Conservation (phyloP, 2,113 vertebrate genomes). For the Grammomys dolichurus region DNA sequence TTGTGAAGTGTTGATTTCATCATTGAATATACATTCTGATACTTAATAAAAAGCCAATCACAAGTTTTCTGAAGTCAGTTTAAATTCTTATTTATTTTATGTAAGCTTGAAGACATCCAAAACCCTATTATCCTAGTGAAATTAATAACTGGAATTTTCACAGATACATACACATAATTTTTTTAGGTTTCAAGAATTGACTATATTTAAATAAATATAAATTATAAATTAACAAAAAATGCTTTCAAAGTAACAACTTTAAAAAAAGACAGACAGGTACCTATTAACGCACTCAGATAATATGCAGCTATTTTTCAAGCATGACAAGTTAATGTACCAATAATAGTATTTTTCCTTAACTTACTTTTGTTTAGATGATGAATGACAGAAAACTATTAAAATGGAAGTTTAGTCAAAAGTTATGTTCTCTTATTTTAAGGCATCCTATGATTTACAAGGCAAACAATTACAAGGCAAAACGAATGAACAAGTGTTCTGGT, state of each 20-base stretch:
- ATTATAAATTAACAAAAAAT: constrained; percentile 42
- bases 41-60: background rate
- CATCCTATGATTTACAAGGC: background rate
- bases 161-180: constrained; percentile 9
- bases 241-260: constrained; percentile 49
- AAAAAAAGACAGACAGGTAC: background rate
- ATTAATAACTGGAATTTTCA: background rate
- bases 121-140: constrained; percentile 38
- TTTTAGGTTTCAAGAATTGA: constrained; percentile 52
- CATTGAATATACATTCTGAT: background rate
- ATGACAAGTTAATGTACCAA: background rate
- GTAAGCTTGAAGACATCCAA: constrained; percentile 16
- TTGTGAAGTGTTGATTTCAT: background rate
- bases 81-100: background rate
- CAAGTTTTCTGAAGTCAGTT: constrained; percentile 27
- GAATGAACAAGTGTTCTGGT: background rate
- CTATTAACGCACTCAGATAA: background rate
- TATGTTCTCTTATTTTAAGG: background rate
- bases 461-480: constrained; percentile 22
- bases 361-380: background rate
- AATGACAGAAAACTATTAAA: background rate
- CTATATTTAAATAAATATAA: background rate
- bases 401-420: no score
- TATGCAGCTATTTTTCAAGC: background rate
- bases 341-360: background rate